Evolutionary conservation across 1,140 invertebrate species (phyloP), one percentile per base, ranked within the genome.

Genomic region (Saxidomus purpurata): DNA sequence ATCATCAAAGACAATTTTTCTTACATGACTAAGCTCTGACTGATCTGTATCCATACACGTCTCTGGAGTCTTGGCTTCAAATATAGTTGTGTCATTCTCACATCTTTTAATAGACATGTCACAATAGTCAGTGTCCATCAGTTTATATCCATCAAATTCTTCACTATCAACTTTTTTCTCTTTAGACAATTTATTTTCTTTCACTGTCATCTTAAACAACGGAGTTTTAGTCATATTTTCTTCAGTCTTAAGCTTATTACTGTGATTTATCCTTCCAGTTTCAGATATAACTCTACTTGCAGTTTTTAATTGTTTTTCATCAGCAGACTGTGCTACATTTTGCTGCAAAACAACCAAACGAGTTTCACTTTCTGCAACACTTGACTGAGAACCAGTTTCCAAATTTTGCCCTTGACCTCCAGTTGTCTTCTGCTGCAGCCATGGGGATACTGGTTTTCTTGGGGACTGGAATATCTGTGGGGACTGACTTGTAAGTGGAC

Each of bases 1-100:
- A 38, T 67, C 55, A 36, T 88, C 86, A 81, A 88, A 88, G 63
- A 81, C 47, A 15, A 88, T 71, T 49, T 81, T 88, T 52, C 76
- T 40, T 15, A 88, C 86, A 47, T 88, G 86, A 69, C 49, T 76
- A 1, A 28, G n/a, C 38, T 88, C 77, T 15, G 34, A 52, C 36
- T 67, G 47, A 8, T 81, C 86, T 0, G 61, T 81, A 17, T 88
- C 86, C 86, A 88, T 88, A 59, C 22, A 34, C 31, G 11, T 34
- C 9, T 79, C 71, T 17, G 86, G 86, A 28, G 86, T 88, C 22
- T 69, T 43, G 9, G 86, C 86, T 34, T 80, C 61, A 71, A 19
- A n/a, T 6, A 86, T 43, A 36, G 17, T 52, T 2, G 38, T 28
- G 6, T 47, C 67, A 47, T 84, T 49, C 25, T 25, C 63, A n/a